phyloP scores from a whole-genome alignment of 2,797 vertebrate species.

The Loris lydekkerianus region DNA sequence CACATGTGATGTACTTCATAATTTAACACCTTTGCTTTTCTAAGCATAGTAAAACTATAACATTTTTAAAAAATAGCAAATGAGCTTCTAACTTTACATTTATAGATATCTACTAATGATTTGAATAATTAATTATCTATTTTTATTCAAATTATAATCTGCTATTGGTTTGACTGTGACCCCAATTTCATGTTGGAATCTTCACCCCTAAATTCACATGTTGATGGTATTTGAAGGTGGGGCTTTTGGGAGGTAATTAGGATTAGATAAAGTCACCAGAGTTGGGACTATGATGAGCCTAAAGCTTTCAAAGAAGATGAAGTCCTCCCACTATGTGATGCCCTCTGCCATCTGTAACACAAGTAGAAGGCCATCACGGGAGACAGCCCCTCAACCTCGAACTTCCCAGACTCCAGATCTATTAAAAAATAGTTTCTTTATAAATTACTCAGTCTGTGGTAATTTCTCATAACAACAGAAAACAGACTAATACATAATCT shows the following conservation, averaged over 20 bases:
- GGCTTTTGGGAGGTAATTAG: background rate
- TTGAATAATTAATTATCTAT: conserved; percentile 31
- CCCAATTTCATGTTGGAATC: background rate
- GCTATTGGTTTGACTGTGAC: background rate
- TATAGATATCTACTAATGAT: background rate
- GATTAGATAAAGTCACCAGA: background rate
- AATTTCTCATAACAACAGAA: background rate
- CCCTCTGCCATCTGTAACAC: background rate
- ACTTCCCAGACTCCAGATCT: background rate
- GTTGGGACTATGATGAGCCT: background rate
- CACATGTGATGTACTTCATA: background rate
- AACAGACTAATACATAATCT: background rate
- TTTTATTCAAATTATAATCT: conserved; percentile 24
- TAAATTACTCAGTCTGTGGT: background rate
- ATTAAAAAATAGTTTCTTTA: background rate
- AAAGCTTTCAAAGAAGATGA: background rate
- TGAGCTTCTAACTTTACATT: conserved; percentile 21
- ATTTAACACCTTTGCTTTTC: background rate
- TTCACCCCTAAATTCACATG: background rate
- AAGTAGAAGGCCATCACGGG: background rate
- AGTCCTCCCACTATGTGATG: background rate
- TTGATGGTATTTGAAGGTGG: background rate
- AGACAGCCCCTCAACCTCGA: background rate
- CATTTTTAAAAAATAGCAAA: background rate
- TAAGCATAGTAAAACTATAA: background rate